Base-by-base conservation (phyloP, 2,113 vertebrate genomes). In the Gasterosteus nipponicus region DNA sequence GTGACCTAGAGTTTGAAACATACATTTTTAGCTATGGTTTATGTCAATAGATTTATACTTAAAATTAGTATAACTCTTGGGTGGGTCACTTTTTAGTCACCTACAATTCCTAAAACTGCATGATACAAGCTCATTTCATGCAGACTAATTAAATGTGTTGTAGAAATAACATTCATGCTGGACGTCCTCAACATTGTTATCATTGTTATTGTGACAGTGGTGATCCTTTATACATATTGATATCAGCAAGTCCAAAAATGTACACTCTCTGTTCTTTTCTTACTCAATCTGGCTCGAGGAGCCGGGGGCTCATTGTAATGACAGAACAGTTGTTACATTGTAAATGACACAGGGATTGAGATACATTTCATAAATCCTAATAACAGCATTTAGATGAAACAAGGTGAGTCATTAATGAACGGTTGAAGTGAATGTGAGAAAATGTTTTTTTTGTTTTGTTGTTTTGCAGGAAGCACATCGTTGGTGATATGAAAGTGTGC, bases 401-500 rank as follows among this genome's bases (percentile, higher is more conserved):
- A 73, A 9, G 26, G 31, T 14, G 62, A 73, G 47, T 58, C 22
- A 63, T 67, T 59, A 44, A 84, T 64, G 31, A 82, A 69, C 51
- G 63, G 26, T 16, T 72, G 46, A 80, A 64, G 46, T 33, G 19
- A 31, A 19, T 59, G 26, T 68, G 58, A 47, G 58, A 59, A 65
- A 54, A 59, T 35, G 15, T 31, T 5, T 56, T 29, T 51, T 18
- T 5, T 69, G 22, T 78, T 44, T 19, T 73, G 65, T 66, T 57
- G 73, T 54, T 75, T 59, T 58, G 60, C 69, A 77, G 78, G 82
- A 87, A 81, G 39, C 59, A 66, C 9, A 14, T 84, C 64, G 69
- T 22, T 59, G 73, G 14, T 19, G 65, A 86, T 78, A 86, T 90
- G 85, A 90, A 81, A 82, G 64, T 31, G 57, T 35, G 11, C 33